phyloP scores from a whole-genome alignment of 2,888 invertebrate genomes.

The Sphinx pinastri region DNA sequence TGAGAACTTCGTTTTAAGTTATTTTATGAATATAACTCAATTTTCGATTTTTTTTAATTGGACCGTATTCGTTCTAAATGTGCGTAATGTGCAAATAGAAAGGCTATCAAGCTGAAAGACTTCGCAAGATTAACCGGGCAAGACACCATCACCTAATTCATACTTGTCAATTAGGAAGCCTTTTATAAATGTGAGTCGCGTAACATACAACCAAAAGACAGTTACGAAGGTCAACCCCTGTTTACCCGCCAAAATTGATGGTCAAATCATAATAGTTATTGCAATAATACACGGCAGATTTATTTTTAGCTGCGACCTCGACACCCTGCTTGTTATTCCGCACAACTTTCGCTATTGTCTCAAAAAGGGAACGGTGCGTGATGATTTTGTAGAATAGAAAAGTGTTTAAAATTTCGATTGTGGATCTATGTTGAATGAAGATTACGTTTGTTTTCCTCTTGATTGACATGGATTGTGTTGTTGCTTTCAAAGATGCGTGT shows the following conservation, averaged over 20 bases:
- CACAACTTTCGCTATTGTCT: slow-evolving; percentile 53
- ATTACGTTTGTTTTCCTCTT: slow-evolving; percentile 16
- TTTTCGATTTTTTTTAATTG: too few relatives aligned
- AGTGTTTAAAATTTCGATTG: slow-evolving; percentile 36
- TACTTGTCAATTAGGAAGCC: slow-evolving; percentile 12
- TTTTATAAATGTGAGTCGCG: slow-evolving; percentile 12
- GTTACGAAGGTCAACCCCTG: not conserved
- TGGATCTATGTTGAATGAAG: slow-evolving; percentile 11
- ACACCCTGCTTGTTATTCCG: slow-evolving; percentile 50
- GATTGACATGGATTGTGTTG: slow-evolving; percentile 4
- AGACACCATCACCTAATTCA: not conserved
- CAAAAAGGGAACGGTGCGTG: slow-evolving; percentile 48
- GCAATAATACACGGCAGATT: slow-evolving; percentile 42
- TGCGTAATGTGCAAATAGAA: not conserved
- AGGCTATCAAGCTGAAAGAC: not conserved
- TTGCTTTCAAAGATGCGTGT: not conserved
- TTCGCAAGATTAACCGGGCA: not conserved
- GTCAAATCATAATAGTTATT: slow-evolving; percentile 44
- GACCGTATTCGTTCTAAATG: too few relatives aligned
- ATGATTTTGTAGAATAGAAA: slow-evolving; percentile 47
- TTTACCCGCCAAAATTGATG: slow-evolving; percentile 12
- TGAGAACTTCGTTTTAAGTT: too few relatives aligned
- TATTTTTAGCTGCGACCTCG: slow-evolving; percentile 55
- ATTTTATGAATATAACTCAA: too few relatives aligned
- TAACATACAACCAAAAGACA: slow-evolving; percentile 10